Conservation (phyloP, 2,888 invertebrate genomes). For the Mesorhabditis belari region DNA sequence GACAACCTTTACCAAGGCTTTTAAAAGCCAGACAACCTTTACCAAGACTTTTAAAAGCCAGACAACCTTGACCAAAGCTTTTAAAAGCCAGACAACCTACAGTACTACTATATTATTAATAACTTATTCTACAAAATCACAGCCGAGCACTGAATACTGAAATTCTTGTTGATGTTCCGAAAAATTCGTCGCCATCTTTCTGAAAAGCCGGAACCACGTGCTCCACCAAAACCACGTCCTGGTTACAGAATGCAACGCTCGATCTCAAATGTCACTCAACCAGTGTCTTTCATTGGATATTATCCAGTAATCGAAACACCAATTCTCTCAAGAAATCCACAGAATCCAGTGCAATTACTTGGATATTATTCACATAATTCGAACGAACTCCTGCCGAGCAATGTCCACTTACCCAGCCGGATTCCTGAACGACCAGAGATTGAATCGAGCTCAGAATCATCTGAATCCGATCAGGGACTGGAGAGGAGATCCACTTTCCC, state of each 20-base stretch:
- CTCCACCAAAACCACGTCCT: background rate
- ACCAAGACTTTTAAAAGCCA: no score
- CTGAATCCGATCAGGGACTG: background rate
- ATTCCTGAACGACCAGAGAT: background rate
- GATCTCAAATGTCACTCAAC: background rate
- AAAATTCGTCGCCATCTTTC: background rate
- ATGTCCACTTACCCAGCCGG: no score
- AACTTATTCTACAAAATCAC: no score
- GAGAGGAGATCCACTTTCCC: background rate
- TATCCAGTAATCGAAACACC: background rate
- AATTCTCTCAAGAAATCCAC: background rate
- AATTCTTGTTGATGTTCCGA: no score
- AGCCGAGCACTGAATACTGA: no score
- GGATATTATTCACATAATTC: background rate
- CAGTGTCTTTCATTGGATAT: background rate
- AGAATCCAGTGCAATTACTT: background rate
- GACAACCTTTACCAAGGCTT: no score
- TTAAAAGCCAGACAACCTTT: no score
- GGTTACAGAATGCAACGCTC: background rate
- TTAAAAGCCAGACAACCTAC: no score
- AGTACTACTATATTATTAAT: no score
- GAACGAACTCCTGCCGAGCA: background rate
- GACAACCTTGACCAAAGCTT: no score
- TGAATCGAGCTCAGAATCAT: no score
- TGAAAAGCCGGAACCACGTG: background rate